Conservation (phyloP, 1,140 invertebrate genomes). For the Drosophila bifasciata region DNA sequence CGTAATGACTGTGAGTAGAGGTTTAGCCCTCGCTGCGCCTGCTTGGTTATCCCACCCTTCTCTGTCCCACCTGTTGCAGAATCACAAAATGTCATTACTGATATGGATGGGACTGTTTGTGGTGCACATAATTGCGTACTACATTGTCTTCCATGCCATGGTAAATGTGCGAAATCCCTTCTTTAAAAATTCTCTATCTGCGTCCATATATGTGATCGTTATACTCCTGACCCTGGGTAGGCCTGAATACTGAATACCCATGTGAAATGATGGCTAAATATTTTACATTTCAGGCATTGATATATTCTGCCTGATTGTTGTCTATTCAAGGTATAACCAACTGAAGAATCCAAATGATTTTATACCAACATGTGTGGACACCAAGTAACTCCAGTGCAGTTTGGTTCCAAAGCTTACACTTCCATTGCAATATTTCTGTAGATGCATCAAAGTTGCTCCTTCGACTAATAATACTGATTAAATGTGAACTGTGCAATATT, state of each 20-base stretch:
- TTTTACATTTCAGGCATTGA: constrained; percentile 19
- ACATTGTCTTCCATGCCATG: constrained; percentile 24
- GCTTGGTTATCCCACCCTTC: too few relatives aligned
- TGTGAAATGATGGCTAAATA: constrained; percentile 1
- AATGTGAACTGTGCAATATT: too few relatives aligned
- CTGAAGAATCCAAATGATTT: constrained; percentile 16
- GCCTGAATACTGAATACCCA: too few relatives aligned
- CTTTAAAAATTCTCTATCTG: background rate
- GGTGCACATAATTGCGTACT: constrained; percentile 31
- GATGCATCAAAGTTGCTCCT: too few relatives aligned
- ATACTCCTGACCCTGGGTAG: constrained; percentile 23
- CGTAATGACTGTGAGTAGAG: constrained; percentile 19
- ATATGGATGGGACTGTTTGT: constrained; percentile 35
- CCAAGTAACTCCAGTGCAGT: too few relatives aligned
- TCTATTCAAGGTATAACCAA: constrained; percentile 19
- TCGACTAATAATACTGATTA: too few relatives aligned
- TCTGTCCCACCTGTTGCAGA: constrained; percentile 1
- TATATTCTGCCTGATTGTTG: constrained; percentile 11
- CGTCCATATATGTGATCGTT: constrained; percentile 3
- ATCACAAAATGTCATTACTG: background rate
- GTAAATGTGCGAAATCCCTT: constrained; percentile 20
- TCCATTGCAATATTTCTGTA: too few relatives aligned
- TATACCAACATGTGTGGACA: constrained; percentile 6
- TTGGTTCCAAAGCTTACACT: too few relatives aligned
- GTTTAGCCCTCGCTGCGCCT: too few relatives aligned